These are phyloP conservation scores for Bradypodion ventrale DNA, from an alignment of 2,797 vertebrate species.

Conservation along the genomic window DNA sequence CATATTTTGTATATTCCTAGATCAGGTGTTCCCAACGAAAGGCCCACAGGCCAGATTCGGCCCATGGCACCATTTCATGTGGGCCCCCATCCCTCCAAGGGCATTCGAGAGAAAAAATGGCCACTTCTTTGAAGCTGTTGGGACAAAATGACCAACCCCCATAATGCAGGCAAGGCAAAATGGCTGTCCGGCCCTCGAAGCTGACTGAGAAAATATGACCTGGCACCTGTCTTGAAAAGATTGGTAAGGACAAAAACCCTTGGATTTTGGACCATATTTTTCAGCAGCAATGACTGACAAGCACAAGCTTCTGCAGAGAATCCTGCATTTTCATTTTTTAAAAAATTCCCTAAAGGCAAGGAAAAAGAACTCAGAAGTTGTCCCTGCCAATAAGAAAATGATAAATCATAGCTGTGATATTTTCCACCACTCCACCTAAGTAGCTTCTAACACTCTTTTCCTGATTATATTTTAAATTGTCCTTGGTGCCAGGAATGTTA, in stretches of 20 bases:
- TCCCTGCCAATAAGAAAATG: background rate
- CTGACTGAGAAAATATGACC: too few species aligned
- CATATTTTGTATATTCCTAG: background rate
- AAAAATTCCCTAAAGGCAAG: background rate
- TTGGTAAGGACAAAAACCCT: too few species aligned
- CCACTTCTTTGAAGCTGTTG: too few species aligned
- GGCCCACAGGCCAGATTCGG: too few species aligned
- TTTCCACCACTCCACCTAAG: constrained; percentile 32
- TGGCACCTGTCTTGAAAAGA: too few species aligned
- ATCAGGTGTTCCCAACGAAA: too few species aligned
- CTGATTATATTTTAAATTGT: constrained; percentile 58
- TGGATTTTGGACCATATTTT: background rate
- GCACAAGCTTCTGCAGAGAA: background rate
- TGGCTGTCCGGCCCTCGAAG: too few species aligned
- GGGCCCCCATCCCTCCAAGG: too few species aligned
- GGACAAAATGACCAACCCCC: too few species aligned
- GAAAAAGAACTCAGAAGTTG: background rate
- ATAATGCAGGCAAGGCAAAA: too few species aligned
- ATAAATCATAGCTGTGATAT: background rate
- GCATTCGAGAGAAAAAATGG: too few species aligned
- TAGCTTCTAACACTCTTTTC: constrained; percentile 35
- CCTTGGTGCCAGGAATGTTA: constrained; percentile 46
- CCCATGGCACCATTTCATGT: too few species aligned
- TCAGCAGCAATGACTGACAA: background rate
- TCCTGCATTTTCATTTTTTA: background rate